Conservation (phyloP, 2,113 vertebrate species). For the Tachycineta bicolor region DNA sequence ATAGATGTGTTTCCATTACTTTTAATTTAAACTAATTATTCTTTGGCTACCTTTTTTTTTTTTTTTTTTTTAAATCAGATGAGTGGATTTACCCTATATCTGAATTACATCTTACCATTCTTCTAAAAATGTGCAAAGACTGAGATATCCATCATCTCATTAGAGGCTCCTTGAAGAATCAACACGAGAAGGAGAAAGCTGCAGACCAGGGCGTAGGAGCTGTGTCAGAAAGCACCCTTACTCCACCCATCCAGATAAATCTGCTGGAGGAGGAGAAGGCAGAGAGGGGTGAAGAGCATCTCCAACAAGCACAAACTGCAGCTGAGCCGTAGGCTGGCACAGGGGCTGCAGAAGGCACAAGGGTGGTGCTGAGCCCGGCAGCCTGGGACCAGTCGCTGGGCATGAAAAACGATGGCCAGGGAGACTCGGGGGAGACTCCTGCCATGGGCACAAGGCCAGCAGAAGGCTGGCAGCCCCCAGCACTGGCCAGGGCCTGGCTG, state of each 20-base stretch:
- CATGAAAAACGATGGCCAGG: neutral
- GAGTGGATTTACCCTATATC: neutral
- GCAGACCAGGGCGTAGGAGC: neutral
- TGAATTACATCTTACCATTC: neutral
- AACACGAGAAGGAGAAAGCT: neutral
- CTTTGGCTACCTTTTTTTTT: neutral
- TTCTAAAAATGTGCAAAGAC: neutral
- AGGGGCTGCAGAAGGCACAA: neutral
- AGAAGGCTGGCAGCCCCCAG: neutral
- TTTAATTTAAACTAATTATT: neutral
- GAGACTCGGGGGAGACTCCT: no score
- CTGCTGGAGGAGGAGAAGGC: neutral
- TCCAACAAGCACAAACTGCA: neutral
- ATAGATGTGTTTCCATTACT: neutral
- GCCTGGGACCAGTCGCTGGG: neutral
- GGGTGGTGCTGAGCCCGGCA: fast-evolving
- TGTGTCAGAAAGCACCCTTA: neutral
- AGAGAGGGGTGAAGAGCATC: neutral
- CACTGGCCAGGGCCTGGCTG: neutral
- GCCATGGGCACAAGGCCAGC: neutral
- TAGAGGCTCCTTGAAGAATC: neutral
- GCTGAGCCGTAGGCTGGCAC: neutral
- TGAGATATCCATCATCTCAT: neutral
- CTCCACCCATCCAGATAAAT: neutral
- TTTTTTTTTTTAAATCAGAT: neutral